phyloP scores from a whole-genome alignment of 2,888 invertebrate genomes.

The Aspidiotus rigidus region DNA sequence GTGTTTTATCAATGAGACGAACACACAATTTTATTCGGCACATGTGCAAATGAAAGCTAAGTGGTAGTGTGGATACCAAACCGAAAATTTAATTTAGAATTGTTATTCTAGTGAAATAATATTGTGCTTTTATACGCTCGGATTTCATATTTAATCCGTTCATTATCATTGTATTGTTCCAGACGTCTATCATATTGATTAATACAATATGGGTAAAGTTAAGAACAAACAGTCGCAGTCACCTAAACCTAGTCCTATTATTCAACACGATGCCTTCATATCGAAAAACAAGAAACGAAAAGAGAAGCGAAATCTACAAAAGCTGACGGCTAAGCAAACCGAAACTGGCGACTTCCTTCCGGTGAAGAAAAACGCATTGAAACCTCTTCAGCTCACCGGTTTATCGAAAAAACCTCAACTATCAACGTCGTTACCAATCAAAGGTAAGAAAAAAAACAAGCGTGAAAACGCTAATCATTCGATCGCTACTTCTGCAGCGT shows the following conservation, averaged over 20 bases:
- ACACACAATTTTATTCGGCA: not conserved
- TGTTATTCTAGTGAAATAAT: not conserved
- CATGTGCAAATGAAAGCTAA: not conserved
- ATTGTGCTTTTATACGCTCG: not conserved
- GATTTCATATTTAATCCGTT: not conserved
- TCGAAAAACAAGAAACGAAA: conserved; percentile 29
- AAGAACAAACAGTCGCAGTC: conserved; percentile 18
- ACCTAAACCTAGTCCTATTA: conserved; percentile 9
- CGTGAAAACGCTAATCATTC: not conserved
- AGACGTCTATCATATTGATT: too few relatives aligned
- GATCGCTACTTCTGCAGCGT: not conserved
- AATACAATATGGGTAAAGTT: conserved; percentile 12
- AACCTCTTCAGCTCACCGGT: not conserved
- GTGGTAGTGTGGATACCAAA: not conserved
- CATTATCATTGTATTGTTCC: not conserved
- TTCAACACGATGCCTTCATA: conserved; percentile 12
- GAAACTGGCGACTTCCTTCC: conserved; percentile 17
- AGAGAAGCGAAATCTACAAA: conserved; percentile 16
- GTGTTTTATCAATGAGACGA: too few relatives aligned
- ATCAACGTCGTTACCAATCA: conserved; percentile 6
- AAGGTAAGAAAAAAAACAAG: conserved; percentile 13
- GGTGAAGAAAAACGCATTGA: conserved; percentile 5
- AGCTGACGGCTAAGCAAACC: conserved; percentile 8
- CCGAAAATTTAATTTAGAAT: not conserved
- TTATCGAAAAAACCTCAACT: not conserved